Evolutionary conservation across 1,140 invertebrate species (phyloP), one percentile per base, ranked within the genome.

Genomic region (Amyelois transitella): DNA sequence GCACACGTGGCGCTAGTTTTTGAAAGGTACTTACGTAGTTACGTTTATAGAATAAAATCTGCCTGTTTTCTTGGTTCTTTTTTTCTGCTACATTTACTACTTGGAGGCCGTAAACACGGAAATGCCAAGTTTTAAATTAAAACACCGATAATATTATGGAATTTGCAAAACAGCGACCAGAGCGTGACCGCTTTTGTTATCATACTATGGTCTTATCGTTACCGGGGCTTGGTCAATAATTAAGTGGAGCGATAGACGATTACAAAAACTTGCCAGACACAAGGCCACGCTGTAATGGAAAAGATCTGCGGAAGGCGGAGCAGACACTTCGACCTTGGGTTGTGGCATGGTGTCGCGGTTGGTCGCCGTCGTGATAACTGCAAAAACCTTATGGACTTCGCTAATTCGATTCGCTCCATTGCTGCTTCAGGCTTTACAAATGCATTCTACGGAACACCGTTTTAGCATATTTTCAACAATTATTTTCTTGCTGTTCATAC

Each of bases 321-420:
- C 60, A 66, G 72, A 67, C 66, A 65, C 60, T 61, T 63, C 59
- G 58, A 50, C 53, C 55, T 64, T 45, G 55, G 69, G 76, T 69
- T 81, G 81, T 86, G 84, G 81, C 71, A 69, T 62, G 63, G 66
- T 69, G 75, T 80, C 64, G 70, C 72, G 78, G 67, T 77, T 60
- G 60, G 59, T 66, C 64, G 68, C 74, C 74, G 69, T 72, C 73
- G 53, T 56, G 55, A 65, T 51, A 56, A 25, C 45, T 48, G 67
- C 69, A 81, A 80, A 81, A 82, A 72, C 66, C 7, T 14, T 0
- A n/a, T n/a, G 52, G 60, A 48, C 56, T 50, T 72, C 58, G 63
- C 66, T 64, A n/a, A n/a, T 72, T 74, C 66, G 70, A 75, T 62
- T 75, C 61, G 67, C 71, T 72, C 66, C 66, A 84, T 66, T 60